Base-by-base conservation (phyloP, 2,888 invertebrate genomes). In the Sarcophaga caerulescens region DNA sequence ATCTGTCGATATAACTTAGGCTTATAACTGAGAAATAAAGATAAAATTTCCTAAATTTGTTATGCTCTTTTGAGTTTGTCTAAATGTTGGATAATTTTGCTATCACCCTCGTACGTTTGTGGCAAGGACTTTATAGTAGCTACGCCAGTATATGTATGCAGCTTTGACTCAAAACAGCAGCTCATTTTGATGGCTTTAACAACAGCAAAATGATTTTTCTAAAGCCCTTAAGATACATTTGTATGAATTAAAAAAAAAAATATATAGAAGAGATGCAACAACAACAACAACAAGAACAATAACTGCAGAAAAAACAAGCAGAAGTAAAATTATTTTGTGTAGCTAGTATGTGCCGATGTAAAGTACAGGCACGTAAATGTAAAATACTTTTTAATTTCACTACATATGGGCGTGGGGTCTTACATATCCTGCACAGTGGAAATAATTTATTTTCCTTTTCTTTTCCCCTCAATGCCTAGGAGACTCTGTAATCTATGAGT, bases 141-240 rank as follows among this genome's bases (percentile, higher is more conserved):
- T 14, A 17, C 10, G 52, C 17, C 35, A 0, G 35, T 35, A 35
- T 6, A 35, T 35, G 35, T 8, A 8, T 62, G 65, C 45, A n/a
- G 47, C 21, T 76, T 69, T 14, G 12, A 4, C 52, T 12, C 12
- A 52, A 52, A 52, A 52, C 68, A 73, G 25, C 63, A 81, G 77
- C 81, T 60, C 59, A 78, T 70, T 77, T 85, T 69, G 45, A 75
- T 78, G 47, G 85, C 77, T 81, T 81, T 78, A 85, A 81, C 78
- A 85, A 85, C 70, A 75, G 71, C 68, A 82, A 82, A 82, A 85
- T 82, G 76, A 80, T 79, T 85, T 85, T 82, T 82, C 66, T 73
- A 82, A 82, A 82, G 73, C 76, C 75, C 82, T 82, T 76, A 85
- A 85, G 73, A 80, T 76, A 80, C 71, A 76, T 82, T 82, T 85